Evolutionary conservation across 2,888 invertebrate species (phyloP).

Genomic region (Eumerus sabulonum): DNA sequence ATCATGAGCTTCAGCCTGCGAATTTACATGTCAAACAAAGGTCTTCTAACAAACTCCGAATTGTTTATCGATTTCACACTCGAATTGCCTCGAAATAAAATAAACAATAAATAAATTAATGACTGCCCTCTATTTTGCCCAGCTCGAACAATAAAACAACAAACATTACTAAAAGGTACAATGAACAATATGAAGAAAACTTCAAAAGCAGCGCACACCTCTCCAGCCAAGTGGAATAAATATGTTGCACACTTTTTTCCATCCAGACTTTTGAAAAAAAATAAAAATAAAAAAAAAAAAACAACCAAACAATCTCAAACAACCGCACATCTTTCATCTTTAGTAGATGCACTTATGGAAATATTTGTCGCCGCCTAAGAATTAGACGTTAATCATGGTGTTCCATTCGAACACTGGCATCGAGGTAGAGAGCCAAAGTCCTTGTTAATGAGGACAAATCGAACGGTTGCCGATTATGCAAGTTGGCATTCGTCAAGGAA

Average conservation of each 20-base stretch:
- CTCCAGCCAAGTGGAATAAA: constrained; percentile 57
- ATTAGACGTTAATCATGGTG: constrained; percentile 37
- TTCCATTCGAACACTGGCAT: background rate
- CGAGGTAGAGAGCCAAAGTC: background rate
- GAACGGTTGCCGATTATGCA: constrained; percentile 26
- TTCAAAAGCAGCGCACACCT: constrained; percentile 42
- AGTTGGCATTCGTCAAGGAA: constrained; percentile 50
- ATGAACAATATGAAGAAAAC: constrained; percentile 28
- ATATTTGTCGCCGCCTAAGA: constrained; percentile 1
- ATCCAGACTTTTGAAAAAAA: constrained; percentile 20
- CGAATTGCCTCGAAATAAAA: no score
- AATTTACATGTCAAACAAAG: no score
- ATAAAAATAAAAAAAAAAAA: no score
- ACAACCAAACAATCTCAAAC: background rate
- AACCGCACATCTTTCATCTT: constrained; percentile 38
- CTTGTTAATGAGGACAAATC: constrained; percentile 31
- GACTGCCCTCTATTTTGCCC: no score
- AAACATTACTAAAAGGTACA: constrained; percentile 15
- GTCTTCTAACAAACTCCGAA: no score
- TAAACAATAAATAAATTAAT: no score
- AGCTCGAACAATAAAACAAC: no score
- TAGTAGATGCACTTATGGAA: constrained; percentile 40
- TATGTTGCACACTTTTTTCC: constrained; percentile 62
- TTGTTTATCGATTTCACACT: no score
- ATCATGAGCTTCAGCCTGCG: no score